Evolutionary conservation across 2,113 vertebrate species (phyloP), one percentile per base, ranked within the genome.

Genomic region (Meleagris gallopavo): DNA sequence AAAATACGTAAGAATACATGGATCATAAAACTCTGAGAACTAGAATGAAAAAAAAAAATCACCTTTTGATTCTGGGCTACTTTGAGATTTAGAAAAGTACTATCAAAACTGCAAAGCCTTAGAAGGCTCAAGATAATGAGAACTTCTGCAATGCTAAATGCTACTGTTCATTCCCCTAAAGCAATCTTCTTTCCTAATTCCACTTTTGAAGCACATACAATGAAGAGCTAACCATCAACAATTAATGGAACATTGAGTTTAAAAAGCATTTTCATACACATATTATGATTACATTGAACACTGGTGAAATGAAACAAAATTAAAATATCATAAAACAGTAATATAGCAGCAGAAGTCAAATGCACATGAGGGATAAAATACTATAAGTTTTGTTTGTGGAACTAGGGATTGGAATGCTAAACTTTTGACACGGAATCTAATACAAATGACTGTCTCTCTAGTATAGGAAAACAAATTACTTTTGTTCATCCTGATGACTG

Each of bases 1-100:
- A 88, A 43, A 83, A 86, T 30, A 36, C 2, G 0, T 14, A 40
- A 61, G 9, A 85, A 32, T 30, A 80, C 14, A 75, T 0, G 0
- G 5, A 9, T 61, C 13, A 65, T 58, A 86, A 75, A 45, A 6
- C 0, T 6, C 9, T 11, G 48, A 32, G 27, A 24, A 25, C 34
- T 9, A 64, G 16, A 81, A 89, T 6, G 54, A 54, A 72, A 14
- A 64, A 14, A 64, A 79, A 79, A 58, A 5, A 9, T 34, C 65
- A 69, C 3, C 4, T 85, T 75, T 83, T 60, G 21, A 72, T 83
- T 90, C n/a, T 43, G 48, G n/a, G 5, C 17, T 83, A 21, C 32
- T 83, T 54, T 48, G 30, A 15, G 36, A 65, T 69, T 52, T 73
- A 45, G 34, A 79, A 85, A 88, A 76, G 60, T 43, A 65, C 2